Evolutionary conservation across 2,888 invertebrate genomes (phyloP), one percentile per base, ranked within the genome.

Genomic region (Drosophila mercatorum): DNA sequence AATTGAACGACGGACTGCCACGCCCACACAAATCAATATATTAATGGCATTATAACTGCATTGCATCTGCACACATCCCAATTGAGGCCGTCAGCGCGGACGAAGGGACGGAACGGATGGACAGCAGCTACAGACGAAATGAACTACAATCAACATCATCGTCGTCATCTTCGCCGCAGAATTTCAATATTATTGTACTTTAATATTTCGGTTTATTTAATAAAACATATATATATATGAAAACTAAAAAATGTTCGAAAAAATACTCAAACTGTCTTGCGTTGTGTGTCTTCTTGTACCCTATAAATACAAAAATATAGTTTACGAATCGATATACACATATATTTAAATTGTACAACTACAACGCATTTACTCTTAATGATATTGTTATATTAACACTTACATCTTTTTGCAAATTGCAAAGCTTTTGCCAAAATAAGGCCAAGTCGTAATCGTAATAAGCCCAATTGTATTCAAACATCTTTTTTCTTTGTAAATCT

Each of bases 151-250:
- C 49, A 72, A 66, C 61, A 59, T 67, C 67, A 57, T 34, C 38
- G 14, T 40, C 67, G 74, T 69, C 84, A 70, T 68, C 89, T 71
- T 73, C 78, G 61, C 70, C 79, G 79, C 88, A 88, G 82, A 92
- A 88, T 91, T 83, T 87, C 87, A 88, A 88, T 90, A 90, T 88
- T 90, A 92, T 91, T 92, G 92, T 92, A 91, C 80, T 92, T 89
- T 92, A 89, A 91, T 90, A 89, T 91, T 92, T 91, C 90, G 88
- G 89, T 92, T 91, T 91, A 92, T 91, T 89, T 91, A 92, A 92
- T 91, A 92, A 92, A 90, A 90, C 80, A 90, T 88, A 89, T 91
- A 83, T 91, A 83, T 81, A 81, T 87, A 89, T 91, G 81, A 90
- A 91, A 86, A 90, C 80, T 74, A 79, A 88, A 83, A 76, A 80